Conservation (phyloP, 2,888 invertebrate genomes). For the Eristalis intricaria region DNA sequence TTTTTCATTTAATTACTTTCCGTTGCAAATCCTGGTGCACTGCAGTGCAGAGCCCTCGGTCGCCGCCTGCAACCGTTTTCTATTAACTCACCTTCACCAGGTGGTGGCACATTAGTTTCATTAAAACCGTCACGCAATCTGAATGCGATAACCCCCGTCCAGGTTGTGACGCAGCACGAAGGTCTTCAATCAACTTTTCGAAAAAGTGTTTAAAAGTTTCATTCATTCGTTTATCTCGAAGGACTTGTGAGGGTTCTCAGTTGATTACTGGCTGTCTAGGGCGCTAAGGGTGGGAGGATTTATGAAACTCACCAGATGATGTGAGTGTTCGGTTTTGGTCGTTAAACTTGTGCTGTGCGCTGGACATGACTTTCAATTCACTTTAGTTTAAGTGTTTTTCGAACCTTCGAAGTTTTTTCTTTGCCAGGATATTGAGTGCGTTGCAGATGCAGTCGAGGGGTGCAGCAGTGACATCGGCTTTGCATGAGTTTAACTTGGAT, state of each 20-base stretch:
- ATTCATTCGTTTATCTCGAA: not conserved
- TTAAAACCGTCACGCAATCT: slow-evolving; percentile 39
- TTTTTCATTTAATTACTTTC: not conserved
- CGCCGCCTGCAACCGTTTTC: not conserved
- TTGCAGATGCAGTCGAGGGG: too few relatives aligned
- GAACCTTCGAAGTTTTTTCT: too few relatives aligned
- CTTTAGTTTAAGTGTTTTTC: too few relatives aligned
- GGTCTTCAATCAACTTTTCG: slow-evolving; percentile 35
- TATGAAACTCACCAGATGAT: not conserved
- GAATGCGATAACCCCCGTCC: slow-evolving; percentile 21
- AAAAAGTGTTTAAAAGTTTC: slow-evolving; percentile 29
- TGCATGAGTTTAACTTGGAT: too few relatives aligned
- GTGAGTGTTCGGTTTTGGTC: not conserved
- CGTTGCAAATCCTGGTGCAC: not conserved
- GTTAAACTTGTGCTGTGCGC: too few relatives aligned
- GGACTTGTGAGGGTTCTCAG: not conserved
- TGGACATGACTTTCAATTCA: too few relatives aligned
- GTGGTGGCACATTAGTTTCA: slow-evolving; percentile 5
- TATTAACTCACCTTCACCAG: not conserved
- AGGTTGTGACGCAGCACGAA: slow-evolving; percentile 37
- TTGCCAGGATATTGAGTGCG: too few relatives aligned
- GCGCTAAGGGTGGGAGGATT: too few relatives aligned
- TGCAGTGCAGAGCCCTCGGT: not conserved
- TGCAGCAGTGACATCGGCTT: too few relatives aligned
- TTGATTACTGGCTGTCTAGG: not conserved